These are phyloP conservation scores for Aethes cnicana DNA, from an alignment of 2,888 invertebrate species.

Conservation along the genomic window DNA sequence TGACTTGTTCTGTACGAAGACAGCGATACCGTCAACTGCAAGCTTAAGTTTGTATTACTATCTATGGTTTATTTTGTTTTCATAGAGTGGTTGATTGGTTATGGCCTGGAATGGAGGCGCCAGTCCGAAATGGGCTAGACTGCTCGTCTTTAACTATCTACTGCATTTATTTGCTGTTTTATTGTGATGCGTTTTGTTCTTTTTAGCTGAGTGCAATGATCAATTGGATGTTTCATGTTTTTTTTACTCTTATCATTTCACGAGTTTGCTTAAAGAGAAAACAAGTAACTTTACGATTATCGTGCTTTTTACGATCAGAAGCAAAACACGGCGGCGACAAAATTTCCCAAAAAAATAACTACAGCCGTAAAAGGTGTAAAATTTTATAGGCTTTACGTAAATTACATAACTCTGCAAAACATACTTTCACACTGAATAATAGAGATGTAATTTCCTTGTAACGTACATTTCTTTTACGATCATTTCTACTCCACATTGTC, in stretches of 20 bases:
- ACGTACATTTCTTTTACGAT: constrained; percentile 25
- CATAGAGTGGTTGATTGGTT: constrained; percentile 1
- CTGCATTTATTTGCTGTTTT: background rate
- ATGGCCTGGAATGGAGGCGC: constrained; percentile 10
- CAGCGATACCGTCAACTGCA: background rate
- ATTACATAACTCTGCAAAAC: constrained; percentile 29
- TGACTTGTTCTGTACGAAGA: background rate
- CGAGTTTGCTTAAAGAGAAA: no score
- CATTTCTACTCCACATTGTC: constrained; percentile 23
- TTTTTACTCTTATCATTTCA: no score
- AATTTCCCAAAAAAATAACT: constrained; percentile 46
- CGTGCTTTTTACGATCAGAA: background rate
- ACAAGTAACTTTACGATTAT: background rate
- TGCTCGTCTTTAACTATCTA: constrained; percentile 5
- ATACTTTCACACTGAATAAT: constrained; percentile 27
- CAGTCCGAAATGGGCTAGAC: constrained; percentile 21
- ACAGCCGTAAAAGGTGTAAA: constrained; percentile 50
- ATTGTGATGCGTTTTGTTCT: background rate
- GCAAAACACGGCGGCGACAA: constrained; percentile 40
- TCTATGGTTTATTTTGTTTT: constrained; percentile 18
- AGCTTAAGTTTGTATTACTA: background rate
- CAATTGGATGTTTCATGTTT: no score
- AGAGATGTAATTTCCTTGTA: constrained; percentile 25
- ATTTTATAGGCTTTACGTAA: constrained; percentile 47
- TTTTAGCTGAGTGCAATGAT: background rate